A percentile compares a stretch with the other conserved stretches of the same genome.
phyloP scores from a whole-genome alignment of 2,797 vertebrate genomes.

The Eospalax fontanierii region DNA sequence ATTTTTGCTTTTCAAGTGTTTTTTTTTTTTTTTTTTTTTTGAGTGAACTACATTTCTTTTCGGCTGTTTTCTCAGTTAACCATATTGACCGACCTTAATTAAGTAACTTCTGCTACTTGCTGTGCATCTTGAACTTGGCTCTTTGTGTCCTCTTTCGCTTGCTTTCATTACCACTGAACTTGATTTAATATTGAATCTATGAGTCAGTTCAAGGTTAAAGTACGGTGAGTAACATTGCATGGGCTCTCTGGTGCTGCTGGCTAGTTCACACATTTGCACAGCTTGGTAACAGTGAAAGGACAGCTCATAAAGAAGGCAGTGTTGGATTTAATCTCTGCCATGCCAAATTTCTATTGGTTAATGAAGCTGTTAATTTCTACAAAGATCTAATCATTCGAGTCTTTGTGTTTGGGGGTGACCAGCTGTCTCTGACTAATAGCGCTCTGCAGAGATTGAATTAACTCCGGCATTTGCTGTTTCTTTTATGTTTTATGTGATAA shows the following conservation, averaged over 20 bases:
- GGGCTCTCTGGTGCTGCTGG: slow-evolving; percentile 78
- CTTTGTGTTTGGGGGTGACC: slow-evolving; percentile 75
- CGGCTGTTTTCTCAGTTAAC: slow-evolving; percentile 72
- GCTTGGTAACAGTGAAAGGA: slow-evolving; percentile 84
- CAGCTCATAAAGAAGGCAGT: slow-evolving; percentile 76
- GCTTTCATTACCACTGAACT: slow-evolving; percentile 66
- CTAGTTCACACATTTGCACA: slow-evolving; percentile 85
- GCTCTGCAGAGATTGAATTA: slow-evolving; percentile 83
- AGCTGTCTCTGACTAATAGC: slow-evolving; percentile 81
- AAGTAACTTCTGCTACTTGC: slow-evolving; percentile 78
- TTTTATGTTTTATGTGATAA: slow-evolving; percentile 80
- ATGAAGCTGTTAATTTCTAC: slow-evolving; percentile 61
- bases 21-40: slow-evolving; percentile 63
- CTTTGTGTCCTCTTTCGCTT: slow-evolving; percentile 74
- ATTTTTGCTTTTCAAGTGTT: slow-evolving; percentile 74
- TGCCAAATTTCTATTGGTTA: slow-evolving; percentile 76
- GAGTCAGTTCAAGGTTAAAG: slow-evolving; percentile 82
- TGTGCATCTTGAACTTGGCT: slow-evolving; percentile 74
- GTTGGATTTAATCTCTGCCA: slow-evolving; percentile 78
- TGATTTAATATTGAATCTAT: slow-evolving; percentile 73
- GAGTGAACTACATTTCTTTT: slow-evolving; percentile 58
- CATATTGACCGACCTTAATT: slow-evolving; percentile 77
- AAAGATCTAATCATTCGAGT: slow-evolving; percentile 66
- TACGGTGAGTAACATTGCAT: slow-evolving; percentile 83
- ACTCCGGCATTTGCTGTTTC: slow-evolving; percentile 80